Percentiles rank a stretch among this genome's conserved stretches.
Conservation (phyloP, 2,888 invertebrate species). For the Nasonovia ribisnigri region DNA sequence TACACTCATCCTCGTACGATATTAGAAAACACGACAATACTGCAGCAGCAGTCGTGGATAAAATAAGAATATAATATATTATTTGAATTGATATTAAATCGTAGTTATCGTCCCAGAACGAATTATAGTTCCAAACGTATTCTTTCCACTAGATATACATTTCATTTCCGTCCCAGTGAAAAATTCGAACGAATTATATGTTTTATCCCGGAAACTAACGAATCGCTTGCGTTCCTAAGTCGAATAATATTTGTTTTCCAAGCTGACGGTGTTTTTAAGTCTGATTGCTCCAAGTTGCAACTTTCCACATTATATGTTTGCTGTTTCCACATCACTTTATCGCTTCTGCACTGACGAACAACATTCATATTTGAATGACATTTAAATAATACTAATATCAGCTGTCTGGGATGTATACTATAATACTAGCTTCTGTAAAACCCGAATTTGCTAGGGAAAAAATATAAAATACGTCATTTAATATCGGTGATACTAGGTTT, state of each 20-base stretch:
- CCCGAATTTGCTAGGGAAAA: too few species aligned
- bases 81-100: neutral
- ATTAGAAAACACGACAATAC: neutral
- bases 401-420: neutral
- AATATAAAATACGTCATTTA: too few species aligned
- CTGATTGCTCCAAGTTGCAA: neutral
- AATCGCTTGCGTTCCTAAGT: neutral
- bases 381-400: neutral
- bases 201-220: neutral
- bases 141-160: neutral
- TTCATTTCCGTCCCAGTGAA: neutral
- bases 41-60: neutral
- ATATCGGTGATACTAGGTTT: too few species aligned
- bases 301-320: neutral
- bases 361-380: neutral
- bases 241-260: neutral
- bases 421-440: too few species aligned
- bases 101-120: neutral
- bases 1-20: neutral
- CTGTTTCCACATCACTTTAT: neutral
- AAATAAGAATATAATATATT: neutral
- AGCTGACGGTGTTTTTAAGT: neutral
- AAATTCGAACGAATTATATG: neutral
- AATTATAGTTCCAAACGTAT: neutral
- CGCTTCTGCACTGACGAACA: neutral